Evolutionary conservation across 2,113 vertebrate species (phyloP), one percentile per base, ranked within the genome.

Genomic region (Gobio gobio): DNA sequence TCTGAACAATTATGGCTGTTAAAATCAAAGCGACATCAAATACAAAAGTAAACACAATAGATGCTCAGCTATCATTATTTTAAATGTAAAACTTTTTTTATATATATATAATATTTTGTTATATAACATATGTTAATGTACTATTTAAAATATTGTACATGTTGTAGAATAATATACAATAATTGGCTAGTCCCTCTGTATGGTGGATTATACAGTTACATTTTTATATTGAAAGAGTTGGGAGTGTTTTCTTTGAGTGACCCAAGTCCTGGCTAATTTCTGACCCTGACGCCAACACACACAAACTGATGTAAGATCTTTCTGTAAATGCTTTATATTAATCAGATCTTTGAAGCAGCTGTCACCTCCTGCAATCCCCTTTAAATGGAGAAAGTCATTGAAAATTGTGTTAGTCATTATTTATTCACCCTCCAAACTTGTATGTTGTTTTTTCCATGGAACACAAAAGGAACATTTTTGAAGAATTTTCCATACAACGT

Each of bases 361-460:
- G 43, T 47, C 72, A 49, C 13, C 72, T 74, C 22, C 43, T 47
- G n/a, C 13, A n/a, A 63, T n/a, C 59, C 13, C 13, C n/a, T 73
- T 73, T 2, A 13, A 72, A 74, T 49, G 43, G 70, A 26, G 43
- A 74, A 73, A 49, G 5, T 18, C 16, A 36, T 22, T 22, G 20
- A 70, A 70, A 70, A 43, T 40, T 72, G 20, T 16, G 43, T 74
- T 49, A 3, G 6, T 74, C 72, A n/a, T 47, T 24, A 47, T 49
- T 49, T 26, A 74, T 74, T 74, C n/a, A 26, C 43, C n/a, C 43
- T 73, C 70, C 22, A 24, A 43, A 3, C n/a, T 7, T 47, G 10
- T 73, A 70, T 70, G 66, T 72, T 72, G n/a, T 74, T 74, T 49
- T 74, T 74, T 74, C 72, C 72, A 49, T 8, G 43, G 4, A 74